These are phyloP conservation scores for Melanotaenia boesemani DNA, from an alignment of 2,797 vertebrate species.

Conservation along the genomic window DNA sequence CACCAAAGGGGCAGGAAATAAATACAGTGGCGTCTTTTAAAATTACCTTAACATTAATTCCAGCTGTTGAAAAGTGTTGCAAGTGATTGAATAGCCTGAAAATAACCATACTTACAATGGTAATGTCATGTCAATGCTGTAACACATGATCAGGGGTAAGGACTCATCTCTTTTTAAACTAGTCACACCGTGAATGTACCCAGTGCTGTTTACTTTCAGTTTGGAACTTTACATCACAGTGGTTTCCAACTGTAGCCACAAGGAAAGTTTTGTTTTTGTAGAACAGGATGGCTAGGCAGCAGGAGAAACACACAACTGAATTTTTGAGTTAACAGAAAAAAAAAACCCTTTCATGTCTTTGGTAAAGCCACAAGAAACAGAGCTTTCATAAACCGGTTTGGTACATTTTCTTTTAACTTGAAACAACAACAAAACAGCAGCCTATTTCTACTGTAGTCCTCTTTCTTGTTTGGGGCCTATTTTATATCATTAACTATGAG, in stretches of 20 bases:
- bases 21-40: slow-evolving; percentile 1
- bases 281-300: neutral
- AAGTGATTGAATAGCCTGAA: neutral
- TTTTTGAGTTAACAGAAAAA: slow-evolving; percentile 1
- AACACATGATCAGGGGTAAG: neutral
- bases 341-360: neutral
- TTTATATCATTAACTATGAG: neutral
- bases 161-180: slow-evolving; percentile 20
- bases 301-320: neutral
- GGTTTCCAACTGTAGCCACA: slow-evolving; percentile 22
- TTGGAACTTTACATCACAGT: slow-evolving; percentile 19
- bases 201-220: neutral
- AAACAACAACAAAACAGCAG: slow-evolving; percentile 3
- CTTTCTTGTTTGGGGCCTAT: slow-evolving; percentile 19
- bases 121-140: slow-evolving; percentile 1
- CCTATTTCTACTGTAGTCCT: neutral
- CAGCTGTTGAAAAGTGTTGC: neutral
- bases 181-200: neutral
- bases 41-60: slow-evolving; percentile 1
- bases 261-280: neutral
- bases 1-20: slow-evolving; percentile 1
- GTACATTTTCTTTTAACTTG: neutral
- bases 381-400: neutral
- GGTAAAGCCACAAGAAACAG: neutral
- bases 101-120: slow-evolving; percentile 3